These are phyloP conservation scores for Fissipunctia ypsillon DNA, from an alignment of 2,888 invertebrate species.

Conservation along the genomic window DNA sequence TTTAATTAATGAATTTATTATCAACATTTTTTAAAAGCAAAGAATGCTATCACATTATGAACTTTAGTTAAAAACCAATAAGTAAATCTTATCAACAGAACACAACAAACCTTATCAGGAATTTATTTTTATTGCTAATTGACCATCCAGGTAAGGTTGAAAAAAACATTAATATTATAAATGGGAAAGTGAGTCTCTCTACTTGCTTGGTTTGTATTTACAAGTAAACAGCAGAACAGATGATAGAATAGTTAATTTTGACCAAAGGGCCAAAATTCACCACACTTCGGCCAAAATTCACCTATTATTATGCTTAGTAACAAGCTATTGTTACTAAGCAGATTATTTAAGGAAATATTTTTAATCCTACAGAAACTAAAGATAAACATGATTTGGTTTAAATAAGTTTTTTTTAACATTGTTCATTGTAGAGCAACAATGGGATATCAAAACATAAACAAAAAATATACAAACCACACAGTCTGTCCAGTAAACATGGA, in stretches of 20 bases:
- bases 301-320: too few relatives aligned
- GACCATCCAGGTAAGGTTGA: slow-evolving; percentile 1
- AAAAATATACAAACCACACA: slow-evolving; percentile 93
- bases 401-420: not conserved
- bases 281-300: too few relatives aligned
- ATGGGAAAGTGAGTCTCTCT: not conserved
- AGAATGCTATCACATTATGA: slow-evolving; percentile 13
- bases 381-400: not conserved
- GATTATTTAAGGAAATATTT: not conserved
- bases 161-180: not conserved
- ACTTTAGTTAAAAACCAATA: slow-evolving; percentile 24
- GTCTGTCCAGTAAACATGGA: slow-evolving; percentile 98
- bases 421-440: not conserved
- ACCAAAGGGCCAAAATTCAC: too few relatives aligned
- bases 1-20: slow-evolving; percentile 9
- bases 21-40: not conserved
- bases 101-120: slow-evolving; percentile 30
- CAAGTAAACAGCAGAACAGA: not conserved
- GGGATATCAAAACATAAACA: not conserved
- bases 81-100: slow-evolving; percentile 38
- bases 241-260: not conserved
- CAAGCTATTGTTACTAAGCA: too few relatives aligned
- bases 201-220: slow-evolving; percentile 1
- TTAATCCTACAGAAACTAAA: not conserved
- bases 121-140: slow-evolving; percentile 29